Base-by-base conservation (phyloP, 64 coral and sea anemone genomes). In the Montipora capricornis region DNA sequence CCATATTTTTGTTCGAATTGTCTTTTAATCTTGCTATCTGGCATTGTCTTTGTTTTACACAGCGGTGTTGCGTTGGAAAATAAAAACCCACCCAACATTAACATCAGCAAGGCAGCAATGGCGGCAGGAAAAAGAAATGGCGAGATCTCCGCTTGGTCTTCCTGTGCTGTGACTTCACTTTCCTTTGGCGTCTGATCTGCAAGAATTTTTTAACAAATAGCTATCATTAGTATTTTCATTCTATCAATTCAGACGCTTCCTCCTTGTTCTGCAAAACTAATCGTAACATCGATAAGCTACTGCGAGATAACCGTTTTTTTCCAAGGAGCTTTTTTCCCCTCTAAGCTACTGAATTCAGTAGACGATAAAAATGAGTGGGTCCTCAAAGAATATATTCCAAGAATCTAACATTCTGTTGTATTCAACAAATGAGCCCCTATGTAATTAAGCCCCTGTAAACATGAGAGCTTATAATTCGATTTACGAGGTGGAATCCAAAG, bases 51-150 rank as follows among this genome's bases (percentile, higher is more conserved):
- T 5, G 57, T 83, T 79, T 91, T 97, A 22, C 91, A 87, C 10
- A 60, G 52, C 10, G 83, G 17, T 1, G 3, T 26, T 45, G n/a
- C 75, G 53, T 46, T 87, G 10, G 92, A 94, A 48, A 97, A 85
- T 48, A 97, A 44, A 16, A 97, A 44, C 9, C 92, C 93, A 11
- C 89, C 95, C 46, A 94, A 97, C 6, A 97, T 81, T 16, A 87
- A 78, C 92, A 97, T 97, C 44, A 97, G 66, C 14, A 97, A 20
- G 2, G 93, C 95, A 17, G 89, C 95, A 73, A 97, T 91, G 55
- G 87, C 78, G 11, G 87, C 78, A 6, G 95, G 92, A 78, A 97
- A 92, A 7, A 97, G 60, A 45, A 97, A 76, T 44, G 92, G 49
- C 46, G 74, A 91, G 62, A 89, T 50, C 53, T 89, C 83, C 0